These are phyloP conservation scores for Plagodis pulveraria DNA, from an alignment of 2,888 invertebrate genomes.

Conservation along the genomic window DNA sequence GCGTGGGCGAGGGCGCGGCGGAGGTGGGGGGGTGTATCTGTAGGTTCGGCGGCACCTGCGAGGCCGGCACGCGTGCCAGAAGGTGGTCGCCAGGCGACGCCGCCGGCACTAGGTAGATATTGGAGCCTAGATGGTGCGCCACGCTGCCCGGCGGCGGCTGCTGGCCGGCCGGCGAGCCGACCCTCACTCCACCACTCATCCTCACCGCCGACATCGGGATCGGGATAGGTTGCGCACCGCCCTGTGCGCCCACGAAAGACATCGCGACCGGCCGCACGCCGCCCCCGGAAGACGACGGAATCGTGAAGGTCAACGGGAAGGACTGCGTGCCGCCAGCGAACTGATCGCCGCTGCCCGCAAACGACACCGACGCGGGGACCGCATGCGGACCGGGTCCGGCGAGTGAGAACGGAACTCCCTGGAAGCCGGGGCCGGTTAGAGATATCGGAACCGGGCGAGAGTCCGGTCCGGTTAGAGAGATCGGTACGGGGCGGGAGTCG, in stretches of 20 bases:
- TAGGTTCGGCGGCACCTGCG: background rate
- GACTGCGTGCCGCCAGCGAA: conserved; percentile 1
- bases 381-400: conserved; percentile 7
- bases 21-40: background rate
- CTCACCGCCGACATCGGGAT: background rate
- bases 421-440: conserved; percentile 24
- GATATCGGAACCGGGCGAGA: conserved; percentile 27
- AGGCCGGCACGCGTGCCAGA: conserved; percentile 9
- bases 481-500: conserved; percentile 18
- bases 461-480: conserved; percentile 18
- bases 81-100: conserved; percentile 1
- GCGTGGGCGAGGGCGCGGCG: background rate
- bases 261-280: conserved; percentile 17
- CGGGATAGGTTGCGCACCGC: background rate
- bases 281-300: conserved; percentile 2
- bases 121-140: conserved; percentile 4
- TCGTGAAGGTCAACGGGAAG: conserved; percentile 8
- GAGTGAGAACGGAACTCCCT: conserved; percentile 25
- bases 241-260: background rate
- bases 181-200: background rate
- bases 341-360: conserved; percentile 6
- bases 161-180: background rate
- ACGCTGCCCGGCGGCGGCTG: background rate
- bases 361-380: conserved; percentile 2
- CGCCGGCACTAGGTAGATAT: conserved; percentile 9